A percentile compares a stretch with the other conserved stretches of the same genome.
phyloP scores from a whole-genome alignment of 2,113 vertebrate genomes.

The Crotalus viridis region DNA sequence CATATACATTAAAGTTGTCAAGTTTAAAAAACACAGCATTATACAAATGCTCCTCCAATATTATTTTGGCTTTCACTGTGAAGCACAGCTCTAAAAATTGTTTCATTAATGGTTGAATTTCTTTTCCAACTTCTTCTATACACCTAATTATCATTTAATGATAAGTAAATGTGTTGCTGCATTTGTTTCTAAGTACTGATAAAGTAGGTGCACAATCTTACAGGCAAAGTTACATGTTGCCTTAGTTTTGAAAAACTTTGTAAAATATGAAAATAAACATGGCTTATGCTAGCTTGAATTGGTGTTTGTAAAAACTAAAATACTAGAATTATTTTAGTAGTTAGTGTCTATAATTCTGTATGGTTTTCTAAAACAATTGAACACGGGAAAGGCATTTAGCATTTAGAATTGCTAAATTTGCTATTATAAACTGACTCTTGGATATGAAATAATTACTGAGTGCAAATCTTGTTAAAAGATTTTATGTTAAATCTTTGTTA shows the following conservation, averaged over 20 bases:
- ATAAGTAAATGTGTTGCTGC: background rate
- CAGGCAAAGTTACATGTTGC: background rate
- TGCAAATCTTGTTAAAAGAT: background rate
- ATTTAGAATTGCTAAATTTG: background rate
- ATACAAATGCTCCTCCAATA: background rate
- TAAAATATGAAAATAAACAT: background rate
- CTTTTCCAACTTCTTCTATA: background rate
- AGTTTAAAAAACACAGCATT: background rate
- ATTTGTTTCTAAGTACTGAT: background rate
- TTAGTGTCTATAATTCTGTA: accelerated
- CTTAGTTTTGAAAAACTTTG: background rate
- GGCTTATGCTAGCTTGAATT: background rate
- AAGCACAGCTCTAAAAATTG: background rate
- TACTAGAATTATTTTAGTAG: conserved; percentile 4
- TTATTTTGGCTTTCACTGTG: background rate
- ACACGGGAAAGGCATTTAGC: accelerated
- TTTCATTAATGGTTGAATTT: background rate
- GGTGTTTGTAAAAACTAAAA: background rate
- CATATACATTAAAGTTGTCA: background rate
- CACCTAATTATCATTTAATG: background rate
- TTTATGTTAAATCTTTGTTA: background rate
- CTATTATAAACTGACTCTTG: background rate
- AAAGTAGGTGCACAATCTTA: conserved; percentile 2
- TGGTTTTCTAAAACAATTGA: background rate
- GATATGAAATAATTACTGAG: background rate